Percentiles rank a stretch among this genome's conserved stretches.
These are phyloP conservation scores for Meloidogyne hapla DNA, from an alignment of 1,140 invertebrate genomes.

Conservation along the genomic window DNA sequence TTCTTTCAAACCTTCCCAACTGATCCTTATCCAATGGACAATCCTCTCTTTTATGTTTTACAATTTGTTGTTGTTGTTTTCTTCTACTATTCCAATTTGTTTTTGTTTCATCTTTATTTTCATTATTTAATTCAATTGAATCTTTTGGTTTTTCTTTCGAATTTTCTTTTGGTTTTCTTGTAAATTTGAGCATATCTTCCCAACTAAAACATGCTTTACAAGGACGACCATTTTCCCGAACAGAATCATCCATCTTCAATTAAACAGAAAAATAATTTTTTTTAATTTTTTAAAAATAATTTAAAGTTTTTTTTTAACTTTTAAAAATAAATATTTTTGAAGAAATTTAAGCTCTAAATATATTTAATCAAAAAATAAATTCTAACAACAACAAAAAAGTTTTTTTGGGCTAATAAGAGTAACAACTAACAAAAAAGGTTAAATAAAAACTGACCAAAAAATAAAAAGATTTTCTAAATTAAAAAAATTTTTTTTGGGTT, in stretches of 20 bases:
- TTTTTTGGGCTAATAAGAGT: background rate
- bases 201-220: constrained; percentile 59
- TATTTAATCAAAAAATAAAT: background rate
- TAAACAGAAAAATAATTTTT: too few species aligned
- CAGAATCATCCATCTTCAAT: background rate
- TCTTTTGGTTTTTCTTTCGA: constrained; percentile 15
- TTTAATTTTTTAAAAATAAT: too few species aligned
- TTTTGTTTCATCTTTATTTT: background rate
- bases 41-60: constrained; percentile 43
- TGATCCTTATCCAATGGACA: constrained; percentile 63
- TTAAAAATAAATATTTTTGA: too few species aligned
- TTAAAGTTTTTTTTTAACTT: too few species aligned
- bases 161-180: constrained; percentile 43
- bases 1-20: constrained; percentile 37
- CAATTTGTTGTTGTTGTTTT: background rate
- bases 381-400: too few species aligned
- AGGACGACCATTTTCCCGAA: constrained; percentile 34
- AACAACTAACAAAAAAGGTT: background rate
- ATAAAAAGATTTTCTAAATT: too few species aligned
- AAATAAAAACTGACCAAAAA: too few species aligned
- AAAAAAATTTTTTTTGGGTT: too few species aligned
- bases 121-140: background rate
- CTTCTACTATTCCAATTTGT: background rate
- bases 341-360: background rate
- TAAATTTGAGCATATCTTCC: constrained; percentile 59